Conservation (phyloP, 2,113 vertebrate species). For the Sprattus sprattus region DNA sequence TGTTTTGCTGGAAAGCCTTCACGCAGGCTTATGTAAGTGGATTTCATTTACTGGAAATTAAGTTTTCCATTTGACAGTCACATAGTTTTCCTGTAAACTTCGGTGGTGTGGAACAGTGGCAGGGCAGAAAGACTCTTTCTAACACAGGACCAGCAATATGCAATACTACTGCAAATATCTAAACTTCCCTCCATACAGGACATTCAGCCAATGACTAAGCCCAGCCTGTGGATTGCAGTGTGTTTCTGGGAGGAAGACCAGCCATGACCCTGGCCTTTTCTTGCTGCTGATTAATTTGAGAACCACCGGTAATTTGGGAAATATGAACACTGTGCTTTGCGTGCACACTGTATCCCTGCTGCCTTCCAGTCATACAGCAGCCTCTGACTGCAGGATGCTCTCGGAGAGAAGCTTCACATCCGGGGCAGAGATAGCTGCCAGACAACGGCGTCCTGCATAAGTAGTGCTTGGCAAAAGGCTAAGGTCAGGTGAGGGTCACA, state of each 20-base stretch:
- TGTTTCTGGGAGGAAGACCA: background rate
- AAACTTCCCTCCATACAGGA: background rate
- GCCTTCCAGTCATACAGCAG: background rate
- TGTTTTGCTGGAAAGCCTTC: no score
- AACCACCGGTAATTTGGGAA: background rate
- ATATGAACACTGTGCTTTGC: conserved; percentile 6
- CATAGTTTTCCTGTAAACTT: background rate
- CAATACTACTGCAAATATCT: background rate
- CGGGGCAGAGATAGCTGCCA: background rate
- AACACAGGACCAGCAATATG: background rate
- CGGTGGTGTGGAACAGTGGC: background rate
- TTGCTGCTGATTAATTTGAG: background rate
- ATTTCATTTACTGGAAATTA: background rate
- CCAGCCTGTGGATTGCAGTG: background rate
- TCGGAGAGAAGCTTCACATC: background rate
- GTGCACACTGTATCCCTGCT: background rate
- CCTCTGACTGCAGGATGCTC: background rate
- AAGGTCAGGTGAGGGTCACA: conserved; percentile 4
- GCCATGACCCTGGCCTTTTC: background rate
- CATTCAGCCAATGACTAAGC: background rate
- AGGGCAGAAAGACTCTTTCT: background rate
- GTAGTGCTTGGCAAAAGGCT: background rate
- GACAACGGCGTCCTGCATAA: background rate
- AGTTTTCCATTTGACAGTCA: background rate
- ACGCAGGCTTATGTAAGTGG: background rate